These are phyloP conservation scores for Trichonephila inaurata DNA, from an alignment of 1,140 invertebrate genomes.

Conservation along the genomic window DNA sequence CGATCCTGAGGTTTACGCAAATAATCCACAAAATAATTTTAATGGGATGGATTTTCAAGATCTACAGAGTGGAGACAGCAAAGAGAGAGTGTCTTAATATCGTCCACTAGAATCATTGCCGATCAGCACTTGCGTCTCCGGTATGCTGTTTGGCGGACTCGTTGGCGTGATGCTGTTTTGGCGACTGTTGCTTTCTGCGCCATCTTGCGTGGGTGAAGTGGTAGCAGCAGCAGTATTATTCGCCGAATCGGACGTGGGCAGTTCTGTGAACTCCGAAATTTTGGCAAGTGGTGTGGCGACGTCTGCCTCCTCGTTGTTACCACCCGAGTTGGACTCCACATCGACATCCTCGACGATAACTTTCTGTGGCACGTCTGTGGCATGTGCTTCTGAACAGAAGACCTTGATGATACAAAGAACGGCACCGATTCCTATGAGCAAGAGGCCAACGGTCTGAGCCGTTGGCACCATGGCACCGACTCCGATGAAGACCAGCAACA, in stretches of 20 bases:
- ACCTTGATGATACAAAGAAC: slow-evolving; percentile 77
- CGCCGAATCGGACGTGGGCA: slow-evolving; percentile 25
- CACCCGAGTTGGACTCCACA: slow-evolving; percentile 19
- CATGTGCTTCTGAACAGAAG: slow-evolving; percentile 74
- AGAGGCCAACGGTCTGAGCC: slow-evolving; percentile 77
- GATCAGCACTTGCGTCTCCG: slow-evolving; percentile 76
- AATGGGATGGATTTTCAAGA: neutral
- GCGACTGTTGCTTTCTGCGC: neutral
- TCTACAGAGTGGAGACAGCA: neutral
- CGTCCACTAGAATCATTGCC: slow-evolving; percentile 57
- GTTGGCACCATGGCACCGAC: slow-evolving; percentile 73
- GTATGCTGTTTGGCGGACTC: slow-evolving; percentile 72
- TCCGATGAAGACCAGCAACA: slow-evolving; percentile 78
- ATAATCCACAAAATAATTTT: neutral
- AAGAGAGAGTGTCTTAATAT: slow-evolving; percentile 33
- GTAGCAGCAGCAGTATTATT: neutral
- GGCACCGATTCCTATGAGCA: slow-evolving; percentile 77
- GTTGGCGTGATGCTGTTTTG: slow-evolving; percentile 71
- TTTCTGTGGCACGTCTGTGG: slow-evolving; percentile 56
- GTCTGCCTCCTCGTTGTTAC: slow-evolving; percentile 54
- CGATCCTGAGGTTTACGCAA: neutral
- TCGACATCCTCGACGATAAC: slow-evolving; percentile 26
- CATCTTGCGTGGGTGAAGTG: neutral
- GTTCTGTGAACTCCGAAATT: slow-evolving; percentile 61
- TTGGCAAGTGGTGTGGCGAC: slow-evolving; percentile 47